phyloP scores from a whole-genome alignment of 2,113 vertebrate genomes.

The Phyllostomus discolor region DNA sequence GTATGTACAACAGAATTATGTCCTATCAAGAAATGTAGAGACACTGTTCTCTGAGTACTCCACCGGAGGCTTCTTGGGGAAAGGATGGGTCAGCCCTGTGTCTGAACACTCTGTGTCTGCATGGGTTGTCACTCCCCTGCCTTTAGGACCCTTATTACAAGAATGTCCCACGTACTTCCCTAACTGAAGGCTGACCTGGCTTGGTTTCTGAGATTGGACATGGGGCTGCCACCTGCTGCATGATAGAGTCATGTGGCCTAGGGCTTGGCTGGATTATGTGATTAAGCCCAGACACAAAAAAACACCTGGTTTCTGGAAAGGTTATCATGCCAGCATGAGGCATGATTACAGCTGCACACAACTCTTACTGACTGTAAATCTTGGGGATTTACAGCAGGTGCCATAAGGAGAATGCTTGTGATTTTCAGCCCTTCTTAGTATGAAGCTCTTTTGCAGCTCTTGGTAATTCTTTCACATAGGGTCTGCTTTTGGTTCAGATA shows the following conservation, averaged over 20 bases:
- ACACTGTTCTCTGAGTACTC: not conserved
- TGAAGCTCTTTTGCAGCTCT: conserved; percentile 11
- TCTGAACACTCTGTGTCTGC: not conserved
- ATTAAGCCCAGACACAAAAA: conserved; percentile 66
- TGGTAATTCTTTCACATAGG: conserved; percentile 1
- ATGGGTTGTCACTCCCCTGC: not conserved
- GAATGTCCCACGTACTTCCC: not conserved
- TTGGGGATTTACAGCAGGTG: conserved; percentile 63
- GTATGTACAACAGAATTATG: conserved; percentile 29
- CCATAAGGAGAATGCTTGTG: not conserved
- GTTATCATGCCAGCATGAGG: conserved; percentile 62
- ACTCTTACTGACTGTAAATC: conserved; percentile 57
- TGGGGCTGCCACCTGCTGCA: conserved; percentile 50
- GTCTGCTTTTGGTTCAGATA: conserved; percentile 31
- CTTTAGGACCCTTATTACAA: not conserved
- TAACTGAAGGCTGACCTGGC: not conserved
- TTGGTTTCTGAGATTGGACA: not conserved
- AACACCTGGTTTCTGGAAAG: conserved; percentile 73
- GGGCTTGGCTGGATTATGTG: conserved; percentile 31
- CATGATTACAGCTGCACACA: conserved; percentile 50
- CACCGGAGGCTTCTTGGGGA: not conserved
- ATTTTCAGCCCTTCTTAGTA: conserved; percentile 36
- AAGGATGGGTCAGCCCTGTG: not conserved
- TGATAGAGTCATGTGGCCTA: conserved; percentile 13
- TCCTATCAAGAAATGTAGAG: not conserved